Evolutionary conservation across 2,113 vertebrate species (phyloP), one percentile per base, ranked within the genome.

Genomic region (Menura novaehollandiae): DNA sequence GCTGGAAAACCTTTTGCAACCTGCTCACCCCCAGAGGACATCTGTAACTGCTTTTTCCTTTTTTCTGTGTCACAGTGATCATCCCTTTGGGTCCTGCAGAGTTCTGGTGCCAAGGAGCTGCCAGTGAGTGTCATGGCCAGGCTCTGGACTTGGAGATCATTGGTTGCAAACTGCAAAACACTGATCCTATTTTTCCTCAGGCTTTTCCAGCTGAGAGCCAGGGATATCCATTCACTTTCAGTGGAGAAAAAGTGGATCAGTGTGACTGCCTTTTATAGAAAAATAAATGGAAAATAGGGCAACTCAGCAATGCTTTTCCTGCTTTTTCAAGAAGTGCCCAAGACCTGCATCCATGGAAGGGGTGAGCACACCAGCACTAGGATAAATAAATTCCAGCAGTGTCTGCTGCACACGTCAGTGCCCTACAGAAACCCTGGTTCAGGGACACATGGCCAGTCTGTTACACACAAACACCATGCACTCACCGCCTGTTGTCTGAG

Each of bases 391-490:
- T 20, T 47, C 13, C 47, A 63, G 39, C 55, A 43, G 37, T 15
- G 43, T 22, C 59, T 78, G 69, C 68, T 67, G 52, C 37, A 43
- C 33, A n/a, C 3, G 0, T 3, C 75, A 35, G 67, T 60, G 67
- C 22, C 80, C 84, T 23, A 3, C 47, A 37, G 64, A 39, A 47
- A 13, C 7, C 3, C 10, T 20, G 14, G 14, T 21, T 82, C 32
- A 43, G 2, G 26, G 71, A 37, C 47, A 16, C 39, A 1, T 3
- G 59, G 41, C 41, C 80, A 53, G 8, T 37, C 43, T 41, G 8
- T 20, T 13, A 27, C 26, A 1, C 37, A 26, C 89, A 21, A 30
- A 66, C 53, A 19, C 43, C 52, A 10, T 0, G 0, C 21, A 1
- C 28, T n/a, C 49, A 21, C 12, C 0, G 0, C 43, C 60, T 53